A percentile compares a stretch with the other conserved stretches of the same genome.
Evolutionary conservation across 2,797 vertebrate genomes (phyloP).

Genomic region (Enteromius mattozi): DNA sequence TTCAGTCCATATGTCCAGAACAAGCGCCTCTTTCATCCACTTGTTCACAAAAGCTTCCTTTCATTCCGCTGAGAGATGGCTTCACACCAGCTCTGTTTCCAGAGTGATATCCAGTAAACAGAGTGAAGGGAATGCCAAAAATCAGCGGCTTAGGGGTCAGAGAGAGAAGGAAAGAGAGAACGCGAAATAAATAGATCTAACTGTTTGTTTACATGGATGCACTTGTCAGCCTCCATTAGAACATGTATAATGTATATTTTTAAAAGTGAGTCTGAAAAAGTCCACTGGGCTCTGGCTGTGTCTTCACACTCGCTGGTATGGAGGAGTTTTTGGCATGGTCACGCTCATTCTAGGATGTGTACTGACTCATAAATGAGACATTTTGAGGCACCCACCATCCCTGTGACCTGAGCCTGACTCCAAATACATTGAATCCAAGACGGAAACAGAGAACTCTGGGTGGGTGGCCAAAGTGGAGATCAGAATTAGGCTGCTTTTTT

Average conservation of each 20-base stretch:
- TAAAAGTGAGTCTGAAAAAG: conserved; percentile 1
- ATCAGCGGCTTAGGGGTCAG: conserved; percentile 38
- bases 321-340: conserved; percentile 1
- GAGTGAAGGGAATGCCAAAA: conserved; percentile 54
- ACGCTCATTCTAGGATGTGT: conserved; percentile 26
- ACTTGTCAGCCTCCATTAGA: conserved; percentile 47
- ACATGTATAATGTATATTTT: conserved; percentile 14
- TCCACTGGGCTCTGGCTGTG: background rate
- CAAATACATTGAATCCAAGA: conserved; percentile 2
- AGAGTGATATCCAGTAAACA: conserved; percentile 60
- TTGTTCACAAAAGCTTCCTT: conserved; percentile 76
- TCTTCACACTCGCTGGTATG: background rate
- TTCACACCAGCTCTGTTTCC: conserved; percentile 60
- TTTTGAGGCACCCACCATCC: conserved; percentile 34
- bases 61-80: conserved; percentile 66
- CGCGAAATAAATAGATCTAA: conserved; percentile 23
- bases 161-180: background rate
- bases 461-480: conserved; percentile 10
- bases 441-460: background rate
- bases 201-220: conserved; percentile 34
- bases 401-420: conserved; percentile 26
- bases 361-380: conserved; percentile 39
- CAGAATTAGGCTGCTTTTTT: background rate
- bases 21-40: conserved; percentile 76
- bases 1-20: conserved; percentile 65